These are phyloP conservation scores for Bombus huntii DNA, from an alignment of 1,140 invertebrate species.

Conservation along the genomic window DNA sequence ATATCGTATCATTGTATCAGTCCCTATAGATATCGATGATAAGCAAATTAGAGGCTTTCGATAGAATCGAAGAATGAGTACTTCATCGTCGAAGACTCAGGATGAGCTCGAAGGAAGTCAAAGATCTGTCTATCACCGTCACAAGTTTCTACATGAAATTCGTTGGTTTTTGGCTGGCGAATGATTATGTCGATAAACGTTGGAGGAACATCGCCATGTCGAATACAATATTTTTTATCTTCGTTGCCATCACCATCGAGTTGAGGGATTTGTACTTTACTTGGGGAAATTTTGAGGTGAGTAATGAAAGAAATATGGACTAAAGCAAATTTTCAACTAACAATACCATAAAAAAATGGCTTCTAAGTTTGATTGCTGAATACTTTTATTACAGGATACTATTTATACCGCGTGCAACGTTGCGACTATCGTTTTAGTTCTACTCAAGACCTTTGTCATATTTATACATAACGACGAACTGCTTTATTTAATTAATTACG, in stretches of 20 bases:
- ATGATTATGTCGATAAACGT: slow-evolving; percentile 8
- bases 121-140: not conserved
- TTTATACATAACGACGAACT: slow-evolving; percentile 15
- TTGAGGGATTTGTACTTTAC: slow-evolving; percentile 35
- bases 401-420: slow-evolving; percentile 37
- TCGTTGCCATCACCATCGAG: not conserved
- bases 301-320: not conserved
- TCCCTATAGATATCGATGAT: not conserved
- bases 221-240: slow-evolving; percentile 8
- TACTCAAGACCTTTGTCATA: slow-evolving; percentile 44
- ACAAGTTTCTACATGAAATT: slow-evolving; percentile 30
- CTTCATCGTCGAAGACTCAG: too few relatives aligned
- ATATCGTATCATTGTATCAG: too few relatives aligned
- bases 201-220: not conserved
- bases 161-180: slow-evolving; percentile 51
- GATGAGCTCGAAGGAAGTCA: not conserved
- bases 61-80: not conserved
- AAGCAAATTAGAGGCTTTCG: not conserved
- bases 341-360: too few relatives aligned
- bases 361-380: too few relatives aligned
- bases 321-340: too few relatives aligned
- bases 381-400: slow-evolving; percentile 32
- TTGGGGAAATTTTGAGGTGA: slow-evolving; percentile 53
- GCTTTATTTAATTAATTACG: slow-evolving; percentile 38
- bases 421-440: slow-evolving; percentile 32